phyloP scores from a whole-genome alignment of 2,113 vertebrate genomes.

The Pachyramphus minor region DNA sequence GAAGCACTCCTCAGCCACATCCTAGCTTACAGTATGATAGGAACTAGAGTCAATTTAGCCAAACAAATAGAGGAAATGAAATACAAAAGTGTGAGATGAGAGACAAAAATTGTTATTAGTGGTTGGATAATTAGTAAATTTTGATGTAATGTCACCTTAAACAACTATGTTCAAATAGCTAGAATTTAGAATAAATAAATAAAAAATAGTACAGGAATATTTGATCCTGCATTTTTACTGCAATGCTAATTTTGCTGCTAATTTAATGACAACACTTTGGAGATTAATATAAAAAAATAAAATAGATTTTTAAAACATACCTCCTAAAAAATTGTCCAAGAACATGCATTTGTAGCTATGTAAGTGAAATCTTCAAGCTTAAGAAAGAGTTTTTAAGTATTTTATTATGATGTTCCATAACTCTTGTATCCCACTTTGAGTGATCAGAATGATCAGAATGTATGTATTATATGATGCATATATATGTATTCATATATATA shows the following conservation, averaged over 20 bases:
- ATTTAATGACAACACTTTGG: background rate
- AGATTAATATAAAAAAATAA: background rate
- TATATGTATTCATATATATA: too few relatives aligned
- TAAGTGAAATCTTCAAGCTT: background rate
- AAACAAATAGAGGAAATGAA: background rate
- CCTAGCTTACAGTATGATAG: background rate
- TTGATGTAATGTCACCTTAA: background rate
- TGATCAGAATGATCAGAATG: background rate
- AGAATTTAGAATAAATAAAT: background rate
- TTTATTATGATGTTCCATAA: background rate
- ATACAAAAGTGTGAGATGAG: background rate
- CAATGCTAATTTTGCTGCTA: background rate
- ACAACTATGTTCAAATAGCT: background rate
- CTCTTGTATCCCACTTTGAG: background rate
- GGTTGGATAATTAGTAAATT: background rate
- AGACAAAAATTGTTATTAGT: background rate
- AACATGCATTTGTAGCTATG: background rate
- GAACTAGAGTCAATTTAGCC: background rate
- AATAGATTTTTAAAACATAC: background rate
- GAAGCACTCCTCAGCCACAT: background rate
- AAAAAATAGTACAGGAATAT: background rate
- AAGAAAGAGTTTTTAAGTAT: background rate
- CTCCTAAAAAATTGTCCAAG: background rate
- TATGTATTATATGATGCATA: too few relatives aligned
- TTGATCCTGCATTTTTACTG: background rate